Conservation (phyloP, 2,113 vertebrate species). For the Podilymbus podiceps region DNA sequence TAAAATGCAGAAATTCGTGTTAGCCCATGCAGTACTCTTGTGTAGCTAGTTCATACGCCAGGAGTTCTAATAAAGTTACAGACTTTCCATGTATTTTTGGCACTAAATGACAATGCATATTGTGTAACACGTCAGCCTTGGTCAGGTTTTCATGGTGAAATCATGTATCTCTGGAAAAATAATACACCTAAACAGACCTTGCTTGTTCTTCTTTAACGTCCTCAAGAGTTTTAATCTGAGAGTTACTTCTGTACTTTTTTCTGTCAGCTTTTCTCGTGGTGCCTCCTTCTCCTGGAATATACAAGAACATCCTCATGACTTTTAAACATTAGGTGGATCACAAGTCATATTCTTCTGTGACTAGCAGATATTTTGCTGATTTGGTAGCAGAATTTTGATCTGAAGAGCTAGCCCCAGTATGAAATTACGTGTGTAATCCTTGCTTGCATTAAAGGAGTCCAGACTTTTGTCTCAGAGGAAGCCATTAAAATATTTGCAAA, state of each 20-base stretch:
- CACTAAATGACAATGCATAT: not conserved
- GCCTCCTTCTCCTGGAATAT: not conserved
- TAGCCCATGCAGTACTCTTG: not conserved
- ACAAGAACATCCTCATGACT: not conserved
- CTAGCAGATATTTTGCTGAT: not conserved
- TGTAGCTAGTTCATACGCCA: not conserved
- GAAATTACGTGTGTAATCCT: constrained; percentile 13
- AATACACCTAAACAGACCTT: not conserved
- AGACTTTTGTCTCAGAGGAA: not conserved
- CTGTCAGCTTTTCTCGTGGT: not conserved
- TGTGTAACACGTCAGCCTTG: not conserved
- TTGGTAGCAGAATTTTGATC: not conserved
- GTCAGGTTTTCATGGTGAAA: not conserved
- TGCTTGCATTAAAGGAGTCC: not conserved
- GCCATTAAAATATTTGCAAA: not conserved
- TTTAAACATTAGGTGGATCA: not conserved
- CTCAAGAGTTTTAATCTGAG: not conserved
- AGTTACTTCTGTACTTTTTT: not conserved
- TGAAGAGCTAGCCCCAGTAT: not conserved
- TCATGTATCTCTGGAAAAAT: not conserved
- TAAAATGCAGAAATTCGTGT: not conserved
- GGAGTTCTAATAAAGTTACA: not conserved
- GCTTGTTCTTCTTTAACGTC: not conserved
- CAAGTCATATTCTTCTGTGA: not conserved
- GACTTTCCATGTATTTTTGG: not conserved